These are phyloP conservation scores for Plutella xylostella DNA, from an alignment of 2,888 invertebrate genomes.

Conservation along the genomic window DNA sequence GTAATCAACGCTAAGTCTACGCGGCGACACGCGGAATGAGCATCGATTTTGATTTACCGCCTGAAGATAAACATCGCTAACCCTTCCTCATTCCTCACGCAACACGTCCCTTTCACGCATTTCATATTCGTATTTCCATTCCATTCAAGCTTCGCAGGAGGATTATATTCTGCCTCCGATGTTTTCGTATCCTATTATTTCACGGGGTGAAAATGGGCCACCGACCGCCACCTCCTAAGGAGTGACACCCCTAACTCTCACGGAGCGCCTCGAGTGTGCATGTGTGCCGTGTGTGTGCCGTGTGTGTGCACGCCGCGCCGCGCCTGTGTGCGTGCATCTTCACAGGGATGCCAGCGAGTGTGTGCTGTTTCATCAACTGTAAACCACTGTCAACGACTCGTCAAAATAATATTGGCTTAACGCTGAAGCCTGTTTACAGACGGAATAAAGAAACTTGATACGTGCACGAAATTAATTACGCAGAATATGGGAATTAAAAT, in stretches of 20 bases:
- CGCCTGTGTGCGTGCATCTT: constrained; percentile 33
- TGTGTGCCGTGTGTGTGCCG: no score
- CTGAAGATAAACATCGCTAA: constrained; percentile 56
- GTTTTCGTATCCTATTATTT: constrained; percentile 71
- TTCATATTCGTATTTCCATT: constrained; percentile 67
- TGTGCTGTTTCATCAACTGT: constrained; percentile 61
- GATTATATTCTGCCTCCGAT: constrained; percentile 68
- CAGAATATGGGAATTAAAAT: no score
- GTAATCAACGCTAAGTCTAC: constrained; percentile 4
- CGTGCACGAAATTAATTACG: constrained; percentile 49
- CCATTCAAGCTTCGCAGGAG: constrained; percentile 63
- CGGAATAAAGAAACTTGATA: constrained; percentile 50
- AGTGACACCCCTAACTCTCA: constrained; percentile 31
- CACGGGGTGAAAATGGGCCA: constrained; percentile 67
- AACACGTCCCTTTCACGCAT: constrained; percentile 57
- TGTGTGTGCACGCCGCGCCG: constrained; percentile 24
- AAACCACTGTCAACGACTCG: constrained; percentile 68
- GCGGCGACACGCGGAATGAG: constrained; percentile 32
- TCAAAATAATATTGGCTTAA: constrained; percentile 67
- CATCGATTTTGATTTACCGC: constrained; percentile 51
- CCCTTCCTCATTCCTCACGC: constrained; percentile 55
- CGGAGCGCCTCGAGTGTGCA: constrained; percentile 12
- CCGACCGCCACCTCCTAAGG: constrained; percentile 54
- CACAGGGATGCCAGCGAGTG: constrained; percentile 26
- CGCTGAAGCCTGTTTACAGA: constrained; percentile 43